Evolutionary conservation across 2,888 invertebrate genomes (phyloP), one percentile per base, ranked within the genome.

Genomic region (Kryphioiulus occultus): DNA sequence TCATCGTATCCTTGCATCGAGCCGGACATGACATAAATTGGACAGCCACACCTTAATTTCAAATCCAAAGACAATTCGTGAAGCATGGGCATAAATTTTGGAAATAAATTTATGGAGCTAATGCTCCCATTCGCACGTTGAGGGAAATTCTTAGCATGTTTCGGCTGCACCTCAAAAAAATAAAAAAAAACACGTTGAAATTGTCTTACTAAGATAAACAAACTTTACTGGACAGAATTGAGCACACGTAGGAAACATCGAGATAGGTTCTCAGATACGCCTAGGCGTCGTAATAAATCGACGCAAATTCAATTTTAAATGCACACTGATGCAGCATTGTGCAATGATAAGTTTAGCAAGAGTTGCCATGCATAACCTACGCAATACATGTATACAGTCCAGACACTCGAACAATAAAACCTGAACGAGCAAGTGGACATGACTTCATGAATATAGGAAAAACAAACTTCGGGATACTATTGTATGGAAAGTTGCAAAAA

Each of bases 91-190:
- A 39, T 3, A 39, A 26, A 68, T 68, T 22, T 26, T 5, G 5
- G 1, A 68, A 68, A 68, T 7, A 68, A 68, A 68, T 68, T 68
- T 68, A 68, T 68, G 68, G 26, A 26, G 26, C 9, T 26, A 68
- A 26, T 68, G 26, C 22, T 26, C 26, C 68, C 26, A 26, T 68
- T 68, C 68, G n/a, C 68, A 68, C 68, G 68, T 68, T 68, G 26
- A 22, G 26, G 10, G 26, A 47, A 68, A 68, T 68, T 22, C 68
- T 68, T 26, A 22, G 68, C 68, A 68, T 68, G 68, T 68, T 68
- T 68, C 26, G 26, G 68, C 68, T 68, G 68, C 68, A 68, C 68
- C 68, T 68, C 68, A n/a, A n/a, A n/a, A n/a, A n/a, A n/a, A n/a
- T n/a, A n/a, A n/a, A n/a, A n/a, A 39, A 53, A 2, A 68, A 68